Base-by-base conservation (phyloP, 2,797 vertebrate species). In the Fistularia commersonii region DNA sequence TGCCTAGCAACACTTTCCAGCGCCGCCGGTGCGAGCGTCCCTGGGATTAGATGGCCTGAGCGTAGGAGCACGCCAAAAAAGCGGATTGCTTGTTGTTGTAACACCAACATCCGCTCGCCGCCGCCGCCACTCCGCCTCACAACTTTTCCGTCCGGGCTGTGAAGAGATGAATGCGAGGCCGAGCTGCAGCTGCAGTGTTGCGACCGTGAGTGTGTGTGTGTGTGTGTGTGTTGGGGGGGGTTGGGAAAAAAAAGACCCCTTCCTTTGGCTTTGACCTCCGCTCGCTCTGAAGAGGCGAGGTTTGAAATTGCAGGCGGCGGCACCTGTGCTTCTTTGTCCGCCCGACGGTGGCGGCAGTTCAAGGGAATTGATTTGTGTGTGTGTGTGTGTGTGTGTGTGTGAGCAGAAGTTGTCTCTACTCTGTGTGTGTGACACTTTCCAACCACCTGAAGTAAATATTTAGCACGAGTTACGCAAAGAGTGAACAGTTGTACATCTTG, bases 191-290 rank as follows among this genome's bases (percentile, higher is more conserved):
- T 99, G 54, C 23, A 23, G 94, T 99, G 45, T 79, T 98, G 77
- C 89, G 98, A 67, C 89, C 95, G 84, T 96, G 96, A 2, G 23
- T 4, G 23, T 23, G 23, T 23, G 23, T 23, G 23, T 23, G 23
- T 23, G 23, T 23, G 23, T 23, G 23, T 23, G 23, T 23, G 23
- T 23, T 4, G 23, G 23, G 23, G 23, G 23, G 23, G 23, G 2
- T 4, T 23, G 2, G 23, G 4, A 23, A 23, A 23, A 23, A 23
- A 69, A 99, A 98, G 61, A 96, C 94, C 45, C 94, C 94, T 81
- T 95, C 95, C 8, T 98, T 90, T 48, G 95, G 96, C 80, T 98
- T 92, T 76, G 92, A 93, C 89, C 94, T 98, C 76, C 95, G 93
- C 76, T 98, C 96, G 33, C 91, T 98, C 38, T 98, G 96, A 85